These are phyloP conservation scores for Lasiurus borealis DNA, from an alignment of 2,113 vertebrate species.

Conservation along the genomic window DNA sequence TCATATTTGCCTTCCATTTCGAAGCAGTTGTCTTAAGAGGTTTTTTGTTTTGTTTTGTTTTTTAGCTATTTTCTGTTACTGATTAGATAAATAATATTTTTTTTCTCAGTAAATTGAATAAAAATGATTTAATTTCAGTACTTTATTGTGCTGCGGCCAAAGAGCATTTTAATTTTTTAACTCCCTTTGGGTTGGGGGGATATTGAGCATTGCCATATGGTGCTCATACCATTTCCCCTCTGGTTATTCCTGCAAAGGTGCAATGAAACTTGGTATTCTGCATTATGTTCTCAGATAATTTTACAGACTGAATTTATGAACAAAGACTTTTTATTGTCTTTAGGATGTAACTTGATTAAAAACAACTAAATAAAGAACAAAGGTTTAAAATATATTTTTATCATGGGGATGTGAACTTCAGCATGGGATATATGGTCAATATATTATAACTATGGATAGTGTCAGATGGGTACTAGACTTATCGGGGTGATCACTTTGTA, in stretches of 20 bases:
- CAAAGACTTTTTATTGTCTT: background rate
- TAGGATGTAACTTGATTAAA: background rate
- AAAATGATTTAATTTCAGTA: background rate
- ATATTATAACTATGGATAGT: background rate
- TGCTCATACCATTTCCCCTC: background rate
- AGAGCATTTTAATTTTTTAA: background rate
- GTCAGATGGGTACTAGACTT: background rate
- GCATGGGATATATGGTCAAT: background rate
- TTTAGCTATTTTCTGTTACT: background rate
- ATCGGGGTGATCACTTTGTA: background rate
- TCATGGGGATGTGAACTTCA: too few species aligned
- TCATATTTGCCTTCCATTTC: background rate
- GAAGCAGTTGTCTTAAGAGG: background rate
- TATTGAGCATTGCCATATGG: background rate
- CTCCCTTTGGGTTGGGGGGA: background rate
- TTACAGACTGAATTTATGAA: background rate
- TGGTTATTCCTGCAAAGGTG: background rate
- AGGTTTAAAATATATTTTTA: background rate
- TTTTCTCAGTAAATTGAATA: conserved; percentile 11
- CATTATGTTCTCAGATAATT: background rate
- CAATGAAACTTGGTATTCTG: background rate
- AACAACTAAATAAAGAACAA: background rate
- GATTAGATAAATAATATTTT: background rate
- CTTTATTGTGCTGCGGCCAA: background rate
- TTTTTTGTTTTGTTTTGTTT: background rate